Evolutionary conservation across 1,140 invertebrate genomes (phyloP).

Genomic region (Bicyclus anynana): DNA sequence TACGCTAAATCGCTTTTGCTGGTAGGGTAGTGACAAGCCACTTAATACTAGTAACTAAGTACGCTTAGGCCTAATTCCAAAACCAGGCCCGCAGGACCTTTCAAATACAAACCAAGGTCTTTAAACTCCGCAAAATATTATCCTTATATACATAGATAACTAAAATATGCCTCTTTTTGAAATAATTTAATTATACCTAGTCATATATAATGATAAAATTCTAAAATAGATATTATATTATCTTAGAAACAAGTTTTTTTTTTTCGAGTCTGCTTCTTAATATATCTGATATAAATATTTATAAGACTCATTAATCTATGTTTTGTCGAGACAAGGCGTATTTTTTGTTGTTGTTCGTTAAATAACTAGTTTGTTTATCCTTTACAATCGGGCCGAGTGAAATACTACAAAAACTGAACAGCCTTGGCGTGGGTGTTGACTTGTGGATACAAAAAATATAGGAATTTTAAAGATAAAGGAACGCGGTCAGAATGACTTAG

Average conservation of each 20-base stretch:
- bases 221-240: slow-evolving; percentile 9
- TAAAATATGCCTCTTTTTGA: no score
- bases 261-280: neutral
- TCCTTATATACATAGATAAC: no score
- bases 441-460: slow-evolving; percentile 22
- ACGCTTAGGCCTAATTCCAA: no score
- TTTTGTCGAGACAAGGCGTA: slow-evolving; percentile 17
- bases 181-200: no score
- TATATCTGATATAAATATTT: slow-evolving; percentile 22
- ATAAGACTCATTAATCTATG: slow-evolving; percentile 16
- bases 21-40: no score
- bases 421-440: slow-evolving; percentile 31
- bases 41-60: no score
- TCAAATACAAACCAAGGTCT: no score
- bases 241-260: slow-evolving; percentile 18
- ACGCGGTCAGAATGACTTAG: slow-evolving; percentile 26
- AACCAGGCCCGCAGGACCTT: no score
- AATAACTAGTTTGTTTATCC: slow-evolving; percentile 21
- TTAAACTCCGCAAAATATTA: no score
- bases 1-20: no score
- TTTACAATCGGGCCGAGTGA: slow-evolving; percentile 25
- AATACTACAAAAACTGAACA: slow-evolving; percentile 32
- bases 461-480: slow-evolving; percentile 24
- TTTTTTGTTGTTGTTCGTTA: slow-evolving; percentile 19
- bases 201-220: no score